These are phyloP conservation scores for Sebastes kiyomatsui DNA, from an alignment of 2,797 vertebrate genomes.

Conservation along the genomic window DNA sequence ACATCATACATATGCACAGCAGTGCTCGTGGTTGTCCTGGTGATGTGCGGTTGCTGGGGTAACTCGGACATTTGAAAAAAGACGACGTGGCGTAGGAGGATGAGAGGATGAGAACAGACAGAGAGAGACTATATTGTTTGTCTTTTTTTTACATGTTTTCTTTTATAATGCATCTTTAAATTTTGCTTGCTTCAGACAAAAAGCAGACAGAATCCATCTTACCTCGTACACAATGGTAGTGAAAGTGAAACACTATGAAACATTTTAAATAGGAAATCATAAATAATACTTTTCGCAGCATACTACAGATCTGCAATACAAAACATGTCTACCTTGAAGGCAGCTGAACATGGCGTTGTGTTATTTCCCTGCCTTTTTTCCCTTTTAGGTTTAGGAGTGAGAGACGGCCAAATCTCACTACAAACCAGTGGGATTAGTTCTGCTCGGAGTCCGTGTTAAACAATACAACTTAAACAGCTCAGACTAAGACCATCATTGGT, in stretches of 20 bases:
- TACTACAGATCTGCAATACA: neutral
- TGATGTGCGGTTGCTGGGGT: conserved; percentile 55
- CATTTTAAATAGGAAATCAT: neutral
- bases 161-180: neutral
- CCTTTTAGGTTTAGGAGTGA: neutral
- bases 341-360: neutral
- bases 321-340: neutral
- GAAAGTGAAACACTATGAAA: neutral
- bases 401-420: neutral
- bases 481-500: neutral
- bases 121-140: neutral
- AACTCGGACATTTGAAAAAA: conserved; percentile 38
- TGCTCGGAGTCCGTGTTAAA: neutral
- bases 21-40: conserved; percentile 17
- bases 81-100: conserved; percentile 2
- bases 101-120: neutral
- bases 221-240: neutral
- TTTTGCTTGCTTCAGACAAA: neutral
- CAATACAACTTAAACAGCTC: neutral
- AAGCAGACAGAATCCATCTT: neutral
- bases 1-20: conserved; percentile 19
- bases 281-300: neutral
- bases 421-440: conserved; percentile 33
- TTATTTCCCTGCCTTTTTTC: neutral
- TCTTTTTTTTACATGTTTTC: neutral